Base-by-base conservation (phyloP, 2,113 vertebrate genomes). In the Dunckerocampus dactyliophorus region DNA sequence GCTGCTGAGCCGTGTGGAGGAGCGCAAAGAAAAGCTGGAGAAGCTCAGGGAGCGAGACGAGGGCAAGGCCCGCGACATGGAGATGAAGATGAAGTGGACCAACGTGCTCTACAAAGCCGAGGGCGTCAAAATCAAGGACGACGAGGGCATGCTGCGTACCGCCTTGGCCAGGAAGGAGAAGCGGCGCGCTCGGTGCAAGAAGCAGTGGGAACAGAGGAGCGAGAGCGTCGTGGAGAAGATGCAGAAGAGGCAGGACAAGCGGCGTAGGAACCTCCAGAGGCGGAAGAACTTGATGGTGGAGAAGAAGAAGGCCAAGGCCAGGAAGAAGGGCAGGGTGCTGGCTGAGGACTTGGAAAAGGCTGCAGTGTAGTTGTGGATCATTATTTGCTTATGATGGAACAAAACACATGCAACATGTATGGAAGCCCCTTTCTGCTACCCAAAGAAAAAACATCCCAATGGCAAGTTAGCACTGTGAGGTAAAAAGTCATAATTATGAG, bases 161-260 rank as follows among this genome's bases (percentile, higher is more conserved):
- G 92, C 96, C 1, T 78, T 99, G 77, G 93, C 89, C 79, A 92
- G 81, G 54, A 98, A 98, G 85, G 94, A 98, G 90, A 92, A 93
- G 83, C 86, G 63, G 0, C 85, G 75, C 0, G 75, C 57, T 0
- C 91, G 92, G 72, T 87, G 83, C 54, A 87, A 91, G 77, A 91
- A 77, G 72, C 77, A 58, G 16, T 98, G 96, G 96, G 71, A 86
- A 51, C 50, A 89, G 4, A 86, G 94, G 8, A 91, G 92, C 0
- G 88, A 91, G 1, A 82, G 79, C 0, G 80, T 95, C 51, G 72
- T 93, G 1, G 92, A 91, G 21, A 94, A 89, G 89, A 96, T 98
- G 93, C 93, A 95, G 62, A 87, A 87, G 17, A 77, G 90, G 7
- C 96, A 99, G 85, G 93, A 98, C 65, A 93, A 89, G 84, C 89